Percentiles rank a stretch among this genome's conserved stretches.
Conservation (phyloP, 2,113 vertebrate species). For the Hippolais icterina region DNA sequence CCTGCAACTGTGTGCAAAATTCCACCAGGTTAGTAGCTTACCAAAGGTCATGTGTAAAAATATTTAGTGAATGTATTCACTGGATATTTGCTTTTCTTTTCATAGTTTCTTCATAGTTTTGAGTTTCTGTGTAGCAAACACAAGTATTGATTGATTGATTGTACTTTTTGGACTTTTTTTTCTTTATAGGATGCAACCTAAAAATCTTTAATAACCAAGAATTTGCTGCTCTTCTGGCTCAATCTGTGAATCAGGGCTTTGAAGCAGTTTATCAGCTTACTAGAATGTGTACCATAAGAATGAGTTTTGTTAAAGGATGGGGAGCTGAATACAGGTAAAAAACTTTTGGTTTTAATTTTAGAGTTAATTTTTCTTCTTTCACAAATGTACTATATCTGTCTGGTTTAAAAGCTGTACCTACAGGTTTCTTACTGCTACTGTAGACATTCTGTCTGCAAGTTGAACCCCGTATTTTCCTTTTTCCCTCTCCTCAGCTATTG, state of each 20-base stretch:
- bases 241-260: slow-evolving; percentile 98
- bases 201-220: slow-evolving; percentile 93
- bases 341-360: not conserved
- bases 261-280: slow-evolving; percentile 98
- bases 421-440: not conserved
- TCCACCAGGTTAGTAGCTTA: slow-evolving; percentile 84
- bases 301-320: slow-evolving; percentile 99
- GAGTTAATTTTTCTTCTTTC: not conserved
- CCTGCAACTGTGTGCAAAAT: slow-evolving; percentile 99
- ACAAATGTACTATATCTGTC: not conserved
- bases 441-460: not conserved
- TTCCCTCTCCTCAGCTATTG: not conserved
- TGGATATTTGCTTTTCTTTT: not conserved
- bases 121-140: slow-evolving; percentile 67
- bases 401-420: not conserved
- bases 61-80: not conserved
- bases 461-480: not conserved
- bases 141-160: slow-evolving; percentile 47
- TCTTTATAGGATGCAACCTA: slow-evolving; percentile 87
- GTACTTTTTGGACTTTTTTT: not conserved
- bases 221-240: slow-evolving; percentile 95
- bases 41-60: not conserved
- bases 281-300: slow-evolving; percentile 99
- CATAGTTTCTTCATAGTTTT: not conserved
- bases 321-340: slow-evolving; percentile 95